Percentiles rank a stretch among this genome's conserved stretches.
phyloP scores from a whole-genome alignment of 2,888 invertebrate species.

The Lithophane socia region DNA sequence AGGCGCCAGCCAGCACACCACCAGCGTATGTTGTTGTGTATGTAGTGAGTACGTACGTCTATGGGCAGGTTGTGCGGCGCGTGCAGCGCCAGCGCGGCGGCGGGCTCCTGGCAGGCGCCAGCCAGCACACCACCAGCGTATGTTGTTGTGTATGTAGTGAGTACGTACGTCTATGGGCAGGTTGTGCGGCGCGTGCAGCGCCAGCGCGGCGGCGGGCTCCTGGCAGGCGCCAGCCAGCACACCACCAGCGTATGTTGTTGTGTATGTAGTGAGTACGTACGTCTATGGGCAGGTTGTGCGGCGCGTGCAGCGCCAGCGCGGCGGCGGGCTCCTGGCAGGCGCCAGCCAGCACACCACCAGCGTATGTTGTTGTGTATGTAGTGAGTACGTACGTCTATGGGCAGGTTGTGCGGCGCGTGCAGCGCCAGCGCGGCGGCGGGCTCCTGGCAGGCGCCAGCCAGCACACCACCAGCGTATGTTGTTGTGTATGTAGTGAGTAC shows the following conservation, averaged over 20 bases:
- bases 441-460: conserved; percentile 95
- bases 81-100: conserved; percentile 93
- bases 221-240: conserved; percentile 96
- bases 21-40: too few relatives aligned
- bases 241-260: too few relatives aligned
- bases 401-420: conserved; percentile 90
- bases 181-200: conserved; percentile 91
- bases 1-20: conserved; percentile 96
- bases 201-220: conserved; percentile 95
- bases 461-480: too few relatives aligned
- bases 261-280: conserved; percentile 78
- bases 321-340: conserved; percentile 96
- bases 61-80: conserved; percentile 90
- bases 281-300: conserved; percentile 90
- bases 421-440: conserved; percentile 95
- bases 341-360: too few relatives aligned
- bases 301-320: conserved; percentile 93
- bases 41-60: conserved; percentile 82
- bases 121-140: too few relatives aligned
- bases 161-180: conserved; percentile 90
- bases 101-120: conserved; percentile 96
- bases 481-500: conserved; percentile 63
- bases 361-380: too few relatives aligned
- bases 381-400: conserved; percentile 87
- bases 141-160: too few relatives aligned